Evolutionary conservation across 64 coral and sea anemone species (phyloP).

Genomic region (Porites lutea): DNA sequence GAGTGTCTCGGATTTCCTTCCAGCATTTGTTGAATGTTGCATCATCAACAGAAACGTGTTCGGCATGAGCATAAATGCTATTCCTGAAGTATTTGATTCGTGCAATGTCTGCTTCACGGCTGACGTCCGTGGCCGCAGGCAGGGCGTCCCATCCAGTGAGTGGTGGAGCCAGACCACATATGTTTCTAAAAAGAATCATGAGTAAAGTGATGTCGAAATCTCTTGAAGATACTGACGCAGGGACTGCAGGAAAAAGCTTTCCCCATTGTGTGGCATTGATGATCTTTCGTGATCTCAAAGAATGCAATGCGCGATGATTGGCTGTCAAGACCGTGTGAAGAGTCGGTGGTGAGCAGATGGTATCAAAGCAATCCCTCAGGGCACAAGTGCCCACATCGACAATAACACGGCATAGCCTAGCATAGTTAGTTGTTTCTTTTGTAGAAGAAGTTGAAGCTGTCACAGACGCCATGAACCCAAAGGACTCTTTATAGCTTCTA

Average conservation of each 20-base stretch:
- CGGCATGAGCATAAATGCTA: constrained; percentile 3
- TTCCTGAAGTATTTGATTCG: constrained; percentile 45
- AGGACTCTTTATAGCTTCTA: background rate
- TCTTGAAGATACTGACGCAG: background rate
- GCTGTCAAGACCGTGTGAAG: background rate
- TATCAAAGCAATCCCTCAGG: background rate
- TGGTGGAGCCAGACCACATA: constrained; percentile 1
- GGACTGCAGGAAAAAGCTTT: background rate
- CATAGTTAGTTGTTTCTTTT: background rate
- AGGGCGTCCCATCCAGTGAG: constrained; percentile 8
- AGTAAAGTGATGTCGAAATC: constrained; percentile 27
- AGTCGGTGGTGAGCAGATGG: background rate
- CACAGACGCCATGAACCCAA: background rate
- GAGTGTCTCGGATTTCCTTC: background rate
- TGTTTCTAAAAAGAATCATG: constrained; percentile 18
- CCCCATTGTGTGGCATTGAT: constrained; percentile 30
- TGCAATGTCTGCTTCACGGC: constrained; percentile 7
- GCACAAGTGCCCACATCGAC: constrained; percentile 18
- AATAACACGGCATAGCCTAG: background rate
- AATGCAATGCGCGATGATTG: background rate
- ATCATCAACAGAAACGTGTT: background rate
- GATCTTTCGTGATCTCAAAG: background rate
- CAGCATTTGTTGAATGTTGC: background rate
- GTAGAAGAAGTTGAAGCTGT: background rate
- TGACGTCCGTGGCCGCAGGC: background rate